Evolutionary conservation across 2,113 vertebrate genomes (phyloP).

Genomic region (Numenius arquata): DNA sequence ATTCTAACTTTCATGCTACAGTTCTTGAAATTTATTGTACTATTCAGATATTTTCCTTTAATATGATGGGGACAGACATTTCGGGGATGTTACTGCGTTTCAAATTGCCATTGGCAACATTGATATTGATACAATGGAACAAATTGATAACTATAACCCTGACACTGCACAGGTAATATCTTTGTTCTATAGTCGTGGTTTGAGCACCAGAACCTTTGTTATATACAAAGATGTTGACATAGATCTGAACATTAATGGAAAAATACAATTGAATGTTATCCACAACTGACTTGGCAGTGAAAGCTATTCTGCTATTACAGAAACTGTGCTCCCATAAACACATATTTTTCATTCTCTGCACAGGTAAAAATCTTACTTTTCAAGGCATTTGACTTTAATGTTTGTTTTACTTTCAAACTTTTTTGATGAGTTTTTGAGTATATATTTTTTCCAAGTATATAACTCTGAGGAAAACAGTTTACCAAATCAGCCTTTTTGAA

Average conservation of each 20-base stretch:
- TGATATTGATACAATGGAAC: conserved; percentile 85
- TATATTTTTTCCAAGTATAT: background rate
- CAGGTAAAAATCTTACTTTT: background rate
- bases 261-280: background rate
- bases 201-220: background rate
- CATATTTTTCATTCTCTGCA: background rate
- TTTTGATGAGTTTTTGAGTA: background rate
- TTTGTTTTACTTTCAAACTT: background rate
- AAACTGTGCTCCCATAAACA: background rate
- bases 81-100: conserved; percentile 83
- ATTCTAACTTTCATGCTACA: background rate
- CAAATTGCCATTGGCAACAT: conserved; percentile 94
- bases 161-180: conserved; percentile 67
- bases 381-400: background rate
- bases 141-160: conserved; percentile 86
- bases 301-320: background rate
- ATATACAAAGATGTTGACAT: background rate
- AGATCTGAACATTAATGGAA: background rate
- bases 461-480: background rate
- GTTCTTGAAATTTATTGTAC: background rate
- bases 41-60: conserved; percentile 73
- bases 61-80: conserved; percentile 73
- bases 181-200: background rate
- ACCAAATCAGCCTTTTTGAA: background rate
- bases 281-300: background rate